A percentile compares a stretch with the other conserved stretches of the same genome.
Evolutionary conservation across 1,140 invertebrate genomes (phyloP).

Genomic region (Microplitis mediator): DNA sequence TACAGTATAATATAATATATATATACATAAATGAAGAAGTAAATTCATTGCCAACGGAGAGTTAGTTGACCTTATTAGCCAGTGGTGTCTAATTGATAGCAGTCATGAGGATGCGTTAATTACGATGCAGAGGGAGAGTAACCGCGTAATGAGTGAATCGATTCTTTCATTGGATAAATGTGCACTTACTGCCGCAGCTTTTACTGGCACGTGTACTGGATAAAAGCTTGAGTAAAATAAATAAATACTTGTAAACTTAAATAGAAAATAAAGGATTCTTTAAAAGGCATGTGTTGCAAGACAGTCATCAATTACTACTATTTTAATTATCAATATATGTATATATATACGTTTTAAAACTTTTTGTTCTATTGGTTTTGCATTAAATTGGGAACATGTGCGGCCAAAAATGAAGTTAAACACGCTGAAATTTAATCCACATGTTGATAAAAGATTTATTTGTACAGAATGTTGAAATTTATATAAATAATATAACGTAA

Average conservation of each 20-base stretch:
- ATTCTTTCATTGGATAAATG: slow-evolving; percentile 36
- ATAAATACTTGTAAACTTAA: slow-evolving; percentile 6
- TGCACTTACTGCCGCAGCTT: background rate
- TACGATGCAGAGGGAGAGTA: slow-evolving; percentile 5
- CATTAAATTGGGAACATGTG: slow-evolving; percentile 7
- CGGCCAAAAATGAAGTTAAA: background rate
- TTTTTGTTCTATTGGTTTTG: background rate
- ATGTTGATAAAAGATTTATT: too few species aligned
- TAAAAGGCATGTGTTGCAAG: background rate
- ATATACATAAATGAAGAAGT: background rate
- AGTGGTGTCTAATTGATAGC: slow-evolving; percentile 34
- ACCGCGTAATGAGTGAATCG: slow-evolving; percentile 30
- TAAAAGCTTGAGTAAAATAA: background rate
- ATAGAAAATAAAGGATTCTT: background rate
- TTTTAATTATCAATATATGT: background rate
- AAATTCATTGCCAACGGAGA: slow-evolving; percentile 21
- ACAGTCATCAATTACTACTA: background rate
- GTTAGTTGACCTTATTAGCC: slow-evolving; percentile 36
- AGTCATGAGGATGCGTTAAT: slow-evolving; percentile 28
- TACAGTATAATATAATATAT: background rate
- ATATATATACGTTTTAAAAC: background rate
- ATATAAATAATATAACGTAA: too few species aligned
- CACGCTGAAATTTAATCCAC: too few species aligned
- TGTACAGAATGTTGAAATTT: too few species aligned
- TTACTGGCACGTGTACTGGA: slow-evolving; percentile 19